phyloP scores from a whole-genome alignment of 1,140 invertebrate genomes.

The Nebria ingens region DNA sequence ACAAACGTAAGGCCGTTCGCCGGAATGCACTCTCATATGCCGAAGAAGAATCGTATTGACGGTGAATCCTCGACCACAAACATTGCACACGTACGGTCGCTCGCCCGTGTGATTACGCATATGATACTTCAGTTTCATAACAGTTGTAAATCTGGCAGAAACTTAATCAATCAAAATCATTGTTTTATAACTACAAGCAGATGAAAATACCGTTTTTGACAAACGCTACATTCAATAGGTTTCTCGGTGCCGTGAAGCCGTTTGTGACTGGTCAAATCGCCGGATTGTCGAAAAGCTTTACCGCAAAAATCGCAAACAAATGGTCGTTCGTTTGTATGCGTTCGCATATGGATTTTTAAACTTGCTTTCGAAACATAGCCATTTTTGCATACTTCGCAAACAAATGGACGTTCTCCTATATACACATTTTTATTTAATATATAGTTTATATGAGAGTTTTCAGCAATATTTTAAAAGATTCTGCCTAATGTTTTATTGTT shows the following conservation, averaged over 20 bases:
- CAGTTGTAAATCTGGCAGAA: slow-evolving; percentile 31
- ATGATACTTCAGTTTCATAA: slow-evolving; percentile 43
- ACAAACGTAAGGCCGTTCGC: slow-evolving; percentile 46
- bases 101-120: slow-evolving; percentile 52
- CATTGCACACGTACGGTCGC: slow-evolving; percentile 50
- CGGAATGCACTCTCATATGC: slow-evolving; percentile 43
- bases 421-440: slow-evolving; percentile 1
- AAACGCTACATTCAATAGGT: slow-evolving; percentile 33
- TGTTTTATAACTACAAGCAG: slow-evolving; percentile 2
- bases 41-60: slow-evolving; percentile 37
- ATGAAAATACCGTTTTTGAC: slow-evolving; percentile 28
- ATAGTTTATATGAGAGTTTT: neutral
- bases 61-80: slow-evolving; percentile 47
- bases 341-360: slow-evolving; percentile 46
- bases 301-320: slow-evolving; percentile 42
- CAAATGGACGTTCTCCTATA: slow-evolving; percentile 31
- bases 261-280: slow-evolving; percentile 33
- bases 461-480: too few species aligned
- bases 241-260: slow-evolving; percentile 33
- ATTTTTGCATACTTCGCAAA: slow-evolving; percentile 41
- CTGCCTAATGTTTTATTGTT: too few species aligned
- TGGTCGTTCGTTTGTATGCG: slow-evolving; percentile 48
- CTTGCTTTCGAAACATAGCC: slow-evolving; percentile 40
- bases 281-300: slow-evolving; percentile 32
- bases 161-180: slow-evolving; percentile 7